Conservation (phyloP, 2,797 vertebrate genomes). For the Lindbergichthys nudifrons region DNA sequence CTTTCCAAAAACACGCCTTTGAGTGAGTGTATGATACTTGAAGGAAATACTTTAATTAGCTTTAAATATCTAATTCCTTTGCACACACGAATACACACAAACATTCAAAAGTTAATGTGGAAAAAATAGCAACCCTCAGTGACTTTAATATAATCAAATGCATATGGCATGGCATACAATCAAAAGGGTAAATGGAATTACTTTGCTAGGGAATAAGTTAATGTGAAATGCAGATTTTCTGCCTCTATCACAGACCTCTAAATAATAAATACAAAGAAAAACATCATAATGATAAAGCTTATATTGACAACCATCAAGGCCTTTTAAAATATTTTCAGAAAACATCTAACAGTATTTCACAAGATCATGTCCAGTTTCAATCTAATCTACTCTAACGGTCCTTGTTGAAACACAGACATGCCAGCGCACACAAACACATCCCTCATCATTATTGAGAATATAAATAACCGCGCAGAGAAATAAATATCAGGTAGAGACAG, state of each 20-base stretch:
- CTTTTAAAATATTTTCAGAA: not conserved
- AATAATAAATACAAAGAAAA: not conserved
- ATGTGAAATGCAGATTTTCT: not conserved
- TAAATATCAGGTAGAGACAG: constrained; percentile 8
- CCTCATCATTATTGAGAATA: constrained; percentile 13
- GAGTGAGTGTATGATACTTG: too few species aligned
- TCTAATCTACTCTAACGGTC: constrained; percentile 2
- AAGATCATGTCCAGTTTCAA: constrained; percentile 3
- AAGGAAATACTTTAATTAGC: too few species aligned
- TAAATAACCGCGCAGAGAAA: constrained; percentile 8
- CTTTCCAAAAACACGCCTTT: too few species aligned
- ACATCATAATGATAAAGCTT: not conserved
- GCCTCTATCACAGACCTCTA: not conserved
- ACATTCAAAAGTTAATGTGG: too few species aligned
- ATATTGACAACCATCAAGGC: not conserved
- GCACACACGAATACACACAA: too few species aligned
- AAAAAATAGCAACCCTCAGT: too few species aligned
- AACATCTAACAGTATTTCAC: not conserved
- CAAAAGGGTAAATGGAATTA: not conserved
- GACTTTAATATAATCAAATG: too few species aligned
- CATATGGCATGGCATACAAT: too few species aligned
- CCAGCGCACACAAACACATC: constrained; percentile 10
- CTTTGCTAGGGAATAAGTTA: not conserved
- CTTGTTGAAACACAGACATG: constrained; percentile 15
- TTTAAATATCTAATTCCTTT: too few species aligned